A percentile compares a stretch with the other conserved stretches of the same genome.
Evolutionary conservation across 1,140 invertebrate species (phyloP).

Genomic region (Trichoplusia ni): DNA sequence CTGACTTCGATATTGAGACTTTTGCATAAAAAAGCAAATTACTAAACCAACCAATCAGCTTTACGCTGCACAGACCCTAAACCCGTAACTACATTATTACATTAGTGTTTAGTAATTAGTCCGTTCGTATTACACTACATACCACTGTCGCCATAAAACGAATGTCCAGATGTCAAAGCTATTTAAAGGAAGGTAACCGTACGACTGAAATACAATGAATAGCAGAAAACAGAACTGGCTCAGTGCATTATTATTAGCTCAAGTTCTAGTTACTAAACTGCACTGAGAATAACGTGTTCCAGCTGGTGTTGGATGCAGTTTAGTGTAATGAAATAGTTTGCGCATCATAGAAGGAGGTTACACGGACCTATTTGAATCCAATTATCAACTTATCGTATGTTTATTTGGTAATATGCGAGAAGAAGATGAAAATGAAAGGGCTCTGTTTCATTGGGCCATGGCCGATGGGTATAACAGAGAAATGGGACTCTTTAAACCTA

Average conservation of each 20-base stretch:
- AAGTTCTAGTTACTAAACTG: slow-evolving; percentile 32
- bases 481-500: too few relatives aligned
- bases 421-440: not conserved
- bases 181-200: slow-evolving; percentile 9
- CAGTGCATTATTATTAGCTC: slow-evolving; percentile 27
- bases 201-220: slow-evolving; percentile 28
- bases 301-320: not conserved
- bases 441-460: too few relatives aligned
- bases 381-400: not conserved
- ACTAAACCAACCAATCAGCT: too few relatives aligned
- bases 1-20: too few relatives aligned
- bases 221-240: slow-evolving; percentile 29
- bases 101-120: too few relatives aligned
- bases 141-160: not conserved
- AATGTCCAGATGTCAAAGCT: not conserved
- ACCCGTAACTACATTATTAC: too few relatives aligned
- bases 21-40: too few relatives aligned
- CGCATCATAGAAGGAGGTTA: not conserved
- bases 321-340: not conserved
- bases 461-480: too few relatives aligned
- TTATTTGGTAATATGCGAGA: too few relatives aligned
- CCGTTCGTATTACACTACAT: not conserved
- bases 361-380: not conserved
- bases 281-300: not conserved
- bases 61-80: too few relatives aligned